These are phyloP conservation scores for Arbacia lixula DNA, from an alignment of 53 echinoderm and acorn worm genomes.

Conservation along the genomic window DNA sequence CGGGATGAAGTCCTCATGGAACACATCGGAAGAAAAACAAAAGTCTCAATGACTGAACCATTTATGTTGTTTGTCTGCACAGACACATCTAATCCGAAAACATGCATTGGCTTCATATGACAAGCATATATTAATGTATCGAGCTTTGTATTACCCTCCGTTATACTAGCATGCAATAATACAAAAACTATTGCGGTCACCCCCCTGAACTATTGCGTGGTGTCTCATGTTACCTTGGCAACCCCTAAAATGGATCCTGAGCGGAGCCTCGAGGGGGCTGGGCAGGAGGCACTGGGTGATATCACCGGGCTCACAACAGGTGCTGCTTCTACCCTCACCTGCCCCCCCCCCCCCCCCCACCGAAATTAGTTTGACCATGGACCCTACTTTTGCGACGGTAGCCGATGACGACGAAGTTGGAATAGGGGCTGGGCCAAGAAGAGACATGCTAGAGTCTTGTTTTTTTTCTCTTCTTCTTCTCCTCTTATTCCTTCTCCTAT, in stretches of 20 bases:
- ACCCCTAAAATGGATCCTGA: constrained; percentile 10
- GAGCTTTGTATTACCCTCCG: too few relatives aligned
- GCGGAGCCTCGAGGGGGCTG: background rate
- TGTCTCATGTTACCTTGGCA: constrained; percentile 1
- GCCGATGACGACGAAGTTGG: background rate
- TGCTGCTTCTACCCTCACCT: background rate
- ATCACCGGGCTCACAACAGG: constrained; percentile 5
- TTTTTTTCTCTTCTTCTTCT: background rate
- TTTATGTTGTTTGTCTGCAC: too few relatives aligned
- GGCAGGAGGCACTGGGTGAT: constrained; percentile 17
- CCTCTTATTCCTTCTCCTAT: background rate
- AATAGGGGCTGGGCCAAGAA: too few relatives aligned
- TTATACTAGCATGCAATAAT: too few relatives aligned
- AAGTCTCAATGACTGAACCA: too few relatives aligned
- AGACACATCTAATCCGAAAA: too few relatives aligned
- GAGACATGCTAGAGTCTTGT: background rate
- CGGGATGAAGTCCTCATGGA: too few relatives aligned
- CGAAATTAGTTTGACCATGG: constrained; percentile 23
- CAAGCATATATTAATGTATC: too few relatives aligned
- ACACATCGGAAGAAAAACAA: too few relatives aligned
- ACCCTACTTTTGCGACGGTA: background rate
- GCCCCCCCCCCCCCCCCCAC: constrained; percentile 9
- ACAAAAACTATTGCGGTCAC: background rate
- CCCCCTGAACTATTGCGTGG: background rate
- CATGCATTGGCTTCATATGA: too few relatives aligned